These are phyloP conservation scores for Macheiramphus alcinus DNA, from an alignment of 2,113 vertebrate genomes.

Conservation along the genomic window DNA sequence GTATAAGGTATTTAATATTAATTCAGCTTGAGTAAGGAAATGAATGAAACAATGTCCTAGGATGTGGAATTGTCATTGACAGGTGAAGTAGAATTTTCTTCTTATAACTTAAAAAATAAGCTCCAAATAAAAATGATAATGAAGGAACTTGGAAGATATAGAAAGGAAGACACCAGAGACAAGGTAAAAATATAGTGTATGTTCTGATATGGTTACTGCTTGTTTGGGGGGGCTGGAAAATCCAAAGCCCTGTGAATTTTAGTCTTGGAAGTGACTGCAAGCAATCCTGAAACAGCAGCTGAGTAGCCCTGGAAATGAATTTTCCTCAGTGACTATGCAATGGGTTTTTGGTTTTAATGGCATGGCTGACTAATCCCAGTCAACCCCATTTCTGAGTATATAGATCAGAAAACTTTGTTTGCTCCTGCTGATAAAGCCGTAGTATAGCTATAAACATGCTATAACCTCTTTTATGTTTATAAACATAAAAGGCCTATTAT, in stretches of 20 bases:
- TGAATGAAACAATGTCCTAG: background rate
- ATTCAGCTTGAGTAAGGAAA: background rate
- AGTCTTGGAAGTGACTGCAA: background rate
- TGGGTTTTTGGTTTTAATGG: background rate
- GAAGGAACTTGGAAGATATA: background rate
- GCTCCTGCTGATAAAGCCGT: background rate
- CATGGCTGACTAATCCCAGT: background rate
- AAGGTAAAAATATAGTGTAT: background rate
- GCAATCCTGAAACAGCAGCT: background rate
- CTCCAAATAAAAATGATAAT: background rate
- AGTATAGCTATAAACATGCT: background rate
- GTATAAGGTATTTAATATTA: background rate
- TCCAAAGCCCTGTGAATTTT: background rate
- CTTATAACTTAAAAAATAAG: background rate
- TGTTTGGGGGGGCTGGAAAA: background rate
- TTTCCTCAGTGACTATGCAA: background rate
- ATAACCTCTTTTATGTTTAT: too few relatives aligned
- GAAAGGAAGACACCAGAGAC: background rate
- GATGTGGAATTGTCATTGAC: background rate
- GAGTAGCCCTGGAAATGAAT: background rate
- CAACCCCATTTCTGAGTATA: background rate
- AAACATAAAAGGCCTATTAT: background rate
- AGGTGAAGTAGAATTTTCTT: background rate
- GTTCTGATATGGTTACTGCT: background rate
- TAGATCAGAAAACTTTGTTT: background rate